These are phyloP conservation scores for Sympetrum striolatum DNA, from an alignment of 2,888 invertebrate genomes.

Conservation along the genomic window DNA sequence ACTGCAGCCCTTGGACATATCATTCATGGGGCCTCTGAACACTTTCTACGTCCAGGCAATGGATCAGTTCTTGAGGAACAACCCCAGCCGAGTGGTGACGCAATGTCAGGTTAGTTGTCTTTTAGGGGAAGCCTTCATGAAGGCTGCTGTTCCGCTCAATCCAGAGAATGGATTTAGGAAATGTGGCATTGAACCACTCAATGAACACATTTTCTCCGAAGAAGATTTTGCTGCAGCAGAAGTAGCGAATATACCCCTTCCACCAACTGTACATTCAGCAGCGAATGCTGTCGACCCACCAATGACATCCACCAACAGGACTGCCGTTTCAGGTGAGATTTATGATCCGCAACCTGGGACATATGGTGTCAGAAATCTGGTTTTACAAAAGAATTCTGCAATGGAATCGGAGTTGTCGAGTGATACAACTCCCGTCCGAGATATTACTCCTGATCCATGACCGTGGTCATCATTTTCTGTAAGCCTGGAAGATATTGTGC, in stretches of 20 bases:
- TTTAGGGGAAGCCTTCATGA: conserved; percentile 30
- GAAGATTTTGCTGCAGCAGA: conserved; percentile 1
- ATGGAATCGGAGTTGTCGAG: too few relatives aligned
- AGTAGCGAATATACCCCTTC: conserved; percentile 1
- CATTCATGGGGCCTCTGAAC: too few relatives aligned
- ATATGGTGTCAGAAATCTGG: too few relatives aligned
- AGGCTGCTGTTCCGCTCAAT: background rate
- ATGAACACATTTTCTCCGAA: conserved; percentile 24
- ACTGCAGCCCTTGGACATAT: background rate
- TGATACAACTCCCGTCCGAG: too few relatives aligned
- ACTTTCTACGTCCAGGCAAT: conserved; percentile 28
- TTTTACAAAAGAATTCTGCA: too few relatives aligned
- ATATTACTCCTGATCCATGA: too few relatives aligned
- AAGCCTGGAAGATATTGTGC: too few relatives aligned
- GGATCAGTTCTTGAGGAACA: conserved; percentile 5
- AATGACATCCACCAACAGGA: background rate
- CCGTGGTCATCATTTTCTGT: too few relatives aligned
- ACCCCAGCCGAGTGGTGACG: conserved; percentile 45
- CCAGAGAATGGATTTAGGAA: conserved; percentile 23
- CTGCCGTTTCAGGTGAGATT: background rate
- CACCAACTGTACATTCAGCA: background rate
- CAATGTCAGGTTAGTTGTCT: conserved; percentile 32
- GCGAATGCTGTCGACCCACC: background rate
- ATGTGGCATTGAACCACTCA: conserved; percentile 34
- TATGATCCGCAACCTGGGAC: too few relatives aligned